These are phyloP conservation scores for Ectobius pallidus DNA, from an alignment of 2,888 invertebrate species.

Conservation along the genomic window DNA sequence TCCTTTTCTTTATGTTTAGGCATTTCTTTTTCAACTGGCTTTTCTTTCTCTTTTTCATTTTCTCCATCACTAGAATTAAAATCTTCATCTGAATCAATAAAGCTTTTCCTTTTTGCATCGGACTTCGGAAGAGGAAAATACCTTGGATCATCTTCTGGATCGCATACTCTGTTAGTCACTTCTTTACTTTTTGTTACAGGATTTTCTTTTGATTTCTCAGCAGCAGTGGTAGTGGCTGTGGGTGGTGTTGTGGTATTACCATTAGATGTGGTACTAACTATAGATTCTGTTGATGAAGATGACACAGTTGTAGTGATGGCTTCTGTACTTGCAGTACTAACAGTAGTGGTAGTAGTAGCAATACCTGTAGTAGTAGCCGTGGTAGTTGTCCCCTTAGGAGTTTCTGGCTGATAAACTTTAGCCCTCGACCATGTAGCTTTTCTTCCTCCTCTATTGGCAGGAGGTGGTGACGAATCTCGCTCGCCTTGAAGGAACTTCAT, in stretches of 20 bases:
- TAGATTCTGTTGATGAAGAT: too few relatives aligned
- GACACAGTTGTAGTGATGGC: slow-evolving; percentile 46
- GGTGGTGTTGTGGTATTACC: slow-evolving; percentile 49
- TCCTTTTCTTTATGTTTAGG: slow-evolving; percentile 23
- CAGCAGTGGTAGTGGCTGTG: slow-evolving; percentile 49
- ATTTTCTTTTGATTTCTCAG: slow-evolving; percentile 56
- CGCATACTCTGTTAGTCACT: slow-evolving; percentile 44
- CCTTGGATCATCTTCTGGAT: slow-evolving; percentile 71
- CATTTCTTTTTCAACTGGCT: slow-evolving; percentile 21
- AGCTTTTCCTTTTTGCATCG: slow-evolving; percentile 62
- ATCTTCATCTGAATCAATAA: slow-evolving; percentile 69
- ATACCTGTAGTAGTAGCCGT: slow-evolving; percentile 53
- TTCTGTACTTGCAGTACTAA: slow-evolving; percentile 53
- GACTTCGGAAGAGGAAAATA: slow-evolving; percentile 75
- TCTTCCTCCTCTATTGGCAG: slow-evolving; percentile 68
- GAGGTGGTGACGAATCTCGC: slow-evolving; percentile 80
- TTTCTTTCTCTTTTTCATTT: slow-evolving; percentile 21
- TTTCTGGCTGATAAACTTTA: slow-evolving; percentile 45
- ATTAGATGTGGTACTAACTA: slow-evolving; percentile 47
- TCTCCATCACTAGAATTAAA: slow-evolving; percentile 61
- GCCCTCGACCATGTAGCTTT: slow-evolving; percentile 70
- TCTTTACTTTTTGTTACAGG: slow-evolving; percentile 52
- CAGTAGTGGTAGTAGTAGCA: slow-evolving; percentile 53
- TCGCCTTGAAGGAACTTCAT: slow-evolving; percentile 84
- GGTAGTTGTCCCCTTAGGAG: slow-evolving; percentile 24